Conservation (phyloP, 2,113 vertebrate species). For the Sphaerodactylus townsendi region DNA sequence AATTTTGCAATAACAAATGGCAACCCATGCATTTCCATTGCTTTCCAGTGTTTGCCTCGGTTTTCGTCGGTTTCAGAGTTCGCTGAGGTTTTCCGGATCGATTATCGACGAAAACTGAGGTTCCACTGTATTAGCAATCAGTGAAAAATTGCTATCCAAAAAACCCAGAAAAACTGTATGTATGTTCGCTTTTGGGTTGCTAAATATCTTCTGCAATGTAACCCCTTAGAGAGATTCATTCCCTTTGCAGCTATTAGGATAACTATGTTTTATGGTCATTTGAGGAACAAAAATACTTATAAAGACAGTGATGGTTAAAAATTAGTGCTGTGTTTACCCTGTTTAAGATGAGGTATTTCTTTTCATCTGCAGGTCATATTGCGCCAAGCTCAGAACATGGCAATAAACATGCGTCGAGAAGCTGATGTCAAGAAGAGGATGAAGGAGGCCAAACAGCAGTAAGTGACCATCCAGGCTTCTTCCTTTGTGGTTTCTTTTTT, state of each 20-base stretch:
- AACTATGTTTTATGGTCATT: background rate
- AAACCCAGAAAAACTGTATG: too few species aligned
- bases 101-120: too few species aligned
- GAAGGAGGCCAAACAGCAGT: conserved; percentile 93
- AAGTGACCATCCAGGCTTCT: conserved; percentile 11
- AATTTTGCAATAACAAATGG: too few species aligned
- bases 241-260: background rate
- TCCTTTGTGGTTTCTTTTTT: background rate
- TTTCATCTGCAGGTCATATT: conserved; percentile 77
- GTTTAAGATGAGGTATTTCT: background rate
- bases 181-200: background rate
- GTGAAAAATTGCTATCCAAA: too few species aligned
- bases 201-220: rapidly evolving
- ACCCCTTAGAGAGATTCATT: background rate
- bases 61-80: too few species aligned
- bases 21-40: too few species aligned
- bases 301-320: background rate
- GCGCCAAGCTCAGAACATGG: conserved; percentile 89
- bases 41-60: too few species aligned
- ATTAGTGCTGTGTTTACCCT: background rate
- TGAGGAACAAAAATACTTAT: background rate
- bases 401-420: conserved; percentile 86
- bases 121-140: background rate
- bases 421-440: conserved; percentile 92
- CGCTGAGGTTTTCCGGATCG: too few species aligned